Conservation (phyloP, 2,797 vertebrate genomes). For the Spea hammondii region DNA sequence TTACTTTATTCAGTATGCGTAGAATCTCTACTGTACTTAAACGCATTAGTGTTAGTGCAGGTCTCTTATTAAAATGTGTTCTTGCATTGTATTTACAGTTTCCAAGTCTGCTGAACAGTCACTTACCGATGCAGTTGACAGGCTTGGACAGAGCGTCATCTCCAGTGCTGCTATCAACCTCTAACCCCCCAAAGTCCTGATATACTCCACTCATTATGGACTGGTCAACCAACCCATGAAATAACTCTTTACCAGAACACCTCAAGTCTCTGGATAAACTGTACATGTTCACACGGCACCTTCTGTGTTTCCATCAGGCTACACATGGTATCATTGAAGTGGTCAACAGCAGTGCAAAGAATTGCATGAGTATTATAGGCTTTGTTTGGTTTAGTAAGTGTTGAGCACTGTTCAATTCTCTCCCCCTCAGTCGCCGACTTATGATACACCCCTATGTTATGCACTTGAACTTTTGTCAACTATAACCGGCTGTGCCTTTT, state of each 20-base stretch:
- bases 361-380: conserved; percentile 11
- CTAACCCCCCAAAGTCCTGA: conserved; percentile 87
- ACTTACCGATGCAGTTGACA: conserved; percentile 81
- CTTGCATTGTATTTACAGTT: conserved; percentile 72
- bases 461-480: conserved; percentile 78
- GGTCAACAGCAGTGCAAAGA: neutral
- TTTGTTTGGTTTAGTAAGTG: conserved; percentile 57
- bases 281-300: conserved; percentile 72
- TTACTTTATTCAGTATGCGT: too few relatives aligned
- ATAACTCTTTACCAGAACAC: conserved; percentile 1
- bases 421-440: conserved; percentile 65
- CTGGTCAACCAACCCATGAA: conserved; percentile 56
- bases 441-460: conserved; percentile 83
- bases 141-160: conserved; percentile 79
- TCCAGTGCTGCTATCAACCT: conserved; percentile 78
- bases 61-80: neutral
- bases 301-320: conserved; percentile 65
- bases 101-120: conserved; percentile 86
- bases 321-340: neutral
- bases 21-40: too few relatives aligned
- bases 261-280: conserved; percentile 36
- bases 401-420: conserved; percentile 75
- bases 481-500: conserved; percentile 92
- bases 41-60: neutral
- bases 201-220: conserved; percentile 62